phyloP scores from a whole-genome alignment of 2,888 invertebrate species.

The Macaria notata region DNA sequence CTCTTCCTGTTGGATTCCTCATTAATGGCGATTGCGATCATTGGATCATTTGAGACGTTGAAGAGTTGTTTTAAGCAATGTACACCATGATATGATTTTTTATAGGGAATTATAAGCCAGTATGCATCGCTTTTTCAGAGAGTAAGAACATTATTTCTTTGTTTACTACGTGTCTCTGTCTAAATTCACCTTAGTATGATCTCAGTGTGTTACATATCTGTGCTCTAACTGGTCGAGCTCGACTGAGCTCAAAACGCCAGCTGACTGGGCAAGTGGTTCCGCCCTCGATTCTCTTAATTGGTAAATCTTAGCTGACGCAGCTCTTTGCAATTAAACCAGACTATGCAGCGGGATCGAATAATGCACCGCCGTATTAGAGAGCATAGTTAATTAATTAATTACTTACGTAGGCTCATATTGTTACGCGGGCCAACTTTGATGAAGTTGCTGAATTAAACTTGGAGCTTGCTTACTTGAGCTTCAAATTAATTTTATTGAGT shows the following conservation, averaged over 20 bases:
- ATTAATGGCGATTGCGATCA: too few species aligned
- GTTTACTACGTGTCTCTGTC: too few species aligned
- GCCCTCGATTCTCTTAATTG: constrained; percentile 75
- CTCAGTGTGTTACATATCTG: background rate
- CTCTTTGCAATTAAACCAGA: constrained; percentile 72
- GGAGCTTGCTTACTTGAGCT: constrained; percentile 2
- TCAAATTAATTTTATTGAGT: constrained; percentile 2
- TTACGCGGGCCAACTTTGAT: constrained; percentile 8
- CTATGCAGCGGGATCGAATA: constrained; percentile 58
- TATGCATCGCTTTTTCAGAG: too few species aligned
- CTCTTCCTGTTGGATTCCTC: too few species aligned
- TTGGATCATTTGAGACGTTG: too few species aligned
- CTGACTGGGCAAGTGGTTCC: constrained; percentile 70
- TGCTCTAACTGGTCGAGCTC: constrained; percentile 28
- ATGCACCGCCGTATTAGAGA: constrained; percentile 47
- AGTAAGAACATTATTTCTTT: too few species aligned
- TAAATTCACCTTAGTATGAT: too few species aligned
- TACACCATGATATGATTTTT: too few species aligned
- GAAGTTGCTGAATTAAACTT: constrained; percentile 13
- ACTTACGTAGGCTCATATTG: constrained; percentile 20
- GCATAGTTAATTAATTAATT: constrained; percentile 43
- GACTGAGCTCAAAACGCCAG: constrained; percentile 41
- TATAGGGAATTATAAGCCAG: too few species aligned
- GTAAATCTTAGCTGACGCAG: constrained; percentile 77
- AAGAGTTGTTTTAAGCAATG: too few species aligned